Evolutionary conservation across 2,113 vertebrate species (phyloP).

Genomic region (Potamarius usumacintae): DNA sequence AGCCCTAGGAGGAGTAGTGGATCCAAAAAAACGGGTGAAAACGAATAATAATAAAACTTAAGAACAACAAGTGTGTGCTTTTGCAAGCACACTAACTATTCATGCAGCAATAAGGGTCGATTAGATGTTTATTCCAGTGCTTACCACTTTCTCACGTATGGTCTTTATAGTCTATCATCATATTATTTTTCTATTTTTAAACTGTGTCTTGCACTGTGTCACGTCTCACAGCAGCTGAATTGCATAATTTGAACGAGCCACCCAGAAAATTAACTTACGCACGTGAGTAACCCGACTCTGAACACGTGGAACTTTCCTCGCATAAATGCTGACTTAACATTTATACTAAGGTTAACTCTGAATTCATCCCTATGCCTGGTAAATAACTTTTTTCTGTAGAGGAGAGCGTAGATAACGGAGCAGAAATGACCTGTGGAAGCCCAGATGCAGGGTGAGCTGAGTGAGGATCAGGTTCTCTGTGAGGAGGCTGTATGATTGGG

Average conservation of each 20-base stretch:
- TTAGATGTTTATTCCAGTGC: neutral
- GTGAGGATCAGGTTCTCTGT: slow-evolving; percentile 96
- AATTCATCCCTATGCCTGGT: neutral
- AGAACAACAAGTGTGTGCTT: too few relatives aligned
- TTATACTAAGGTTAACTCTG: neutral
- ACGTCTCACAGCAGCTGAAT: neutral
- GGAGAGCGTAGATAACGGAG: neutral
- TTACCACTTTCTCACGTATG: neutral
- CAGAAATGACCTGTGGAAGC: slow-evolving; percentile 60
- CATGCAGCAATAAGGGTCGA: neutral
- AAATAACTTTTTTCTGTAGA: neutral
- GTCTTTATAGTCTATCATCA: neutral
- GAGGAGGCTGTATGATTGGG: slow-evolving; percentile 89
- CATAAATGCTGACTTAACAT: neutral
- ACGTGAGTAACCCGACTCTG: neutral
- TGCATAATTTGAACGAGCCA: neutral
- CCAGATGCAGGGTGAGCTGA: slow-evolving; percentile 88
- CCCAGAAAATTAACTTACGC: too few relatives aligned
- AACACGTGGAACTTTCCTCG: neutral
- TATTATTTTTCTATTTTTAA: neutral
- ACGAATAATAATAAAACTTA: too few relatives aligned
- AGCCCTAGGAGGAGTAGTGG: too few relatives aligned
- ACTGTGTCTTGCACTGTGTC: too few relatives aligned
- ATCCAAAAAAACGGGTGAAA: too few relatives aligned
- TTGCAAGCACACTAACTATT: neutral